These are phyloP conservation scores for Plodia interpunctella DNA, from an alignment of 1,140 invertebrate genomes.

Conservation along the genomic window DNA sequence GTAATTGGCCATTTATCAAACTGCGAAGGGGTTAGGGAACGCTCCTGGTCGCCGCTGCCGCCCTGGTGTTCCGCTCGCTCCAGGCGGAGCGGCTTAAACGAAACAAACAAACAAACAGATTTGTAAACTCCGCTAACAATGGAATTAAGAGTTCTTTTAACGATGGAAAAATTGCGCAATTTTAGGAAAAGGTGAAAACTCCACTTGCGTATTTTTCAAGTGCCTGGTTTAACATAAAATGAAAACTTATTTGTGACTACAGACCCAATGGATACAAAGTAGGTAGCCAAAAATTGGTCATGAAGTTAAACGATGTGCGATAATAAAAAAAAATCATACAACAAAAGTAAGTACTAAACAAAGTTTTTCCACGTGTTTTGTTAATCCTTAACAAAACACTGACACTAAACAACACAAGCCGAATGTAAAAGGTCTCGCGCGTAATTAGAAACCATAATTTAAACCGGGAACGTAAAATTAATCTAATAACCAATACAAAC, in stretches of 20 bases:
- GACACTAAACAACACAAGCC: constrained; percentile 3
- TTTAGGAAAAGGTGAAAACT: background rate
- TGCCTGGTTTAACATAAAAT: too few species aligned
- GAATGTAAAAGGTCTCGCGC: constrained; percentile 1
- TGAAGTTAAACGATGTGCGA: too few species aligned
- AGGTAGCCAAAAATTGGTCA: too few species aligned
- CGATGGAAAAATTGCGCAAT: background rate
- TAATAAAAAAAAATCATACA: too few species aligned
- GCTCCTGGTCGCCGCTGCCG: constrained; percentile 53
- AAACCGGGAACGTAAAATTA: constrained; percentile 39
- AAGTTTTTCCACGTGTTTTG: background rate
- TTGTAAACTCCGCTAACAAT: constrained; percentile 19
- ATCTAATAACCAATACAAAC: constrained; percentile 46
- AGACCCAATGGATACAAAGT: too few species aligned
- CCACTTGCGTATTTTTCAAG: background rate
- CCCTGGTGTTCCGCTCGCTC: constrained; percentile 44
- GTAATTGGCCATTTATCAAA: constrained; percentile 79
- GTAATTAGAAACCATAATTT: constrained; percentile 33
- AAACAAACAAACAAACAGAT: constrained; percentile 63
- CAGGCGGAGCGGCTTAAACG: constrained; percentile 38
- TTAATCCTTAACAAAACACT: background rate
- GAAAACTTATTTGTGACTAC: too few species aligned
- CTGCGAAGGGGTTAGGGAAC: constrained; percentile 73
- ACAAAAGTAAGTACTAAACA: background rate
- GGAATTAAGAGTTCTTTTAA: constrained; percentile 17